Conservation (phyloP, 2,888 invertebrate genomes). For the Linnaemya vulpina region DNA sequence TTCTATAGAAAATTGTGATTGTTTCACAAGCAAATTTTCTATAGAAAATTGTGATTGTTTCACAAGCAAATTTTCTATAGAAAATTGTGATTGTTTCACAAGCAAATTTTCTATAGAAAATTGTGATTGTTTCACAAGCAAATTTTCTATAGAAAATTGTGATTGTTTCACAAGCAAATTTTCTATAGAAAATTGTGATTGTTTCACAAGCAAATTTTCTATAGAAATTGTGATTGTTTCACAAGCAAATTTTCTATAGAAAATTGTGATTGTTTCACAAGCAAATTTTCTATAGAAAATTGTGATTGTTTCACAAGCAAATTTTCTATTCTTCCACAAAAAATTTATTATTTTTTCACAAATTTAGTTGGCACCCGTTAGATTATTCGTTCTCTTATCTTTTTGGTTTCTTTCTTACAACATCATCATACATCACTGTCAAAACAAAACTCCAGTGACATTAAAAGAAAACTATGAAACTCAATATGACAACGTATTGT, state of each 20-base stretch:
- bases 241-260: not conserved
- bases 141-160: not conserved
- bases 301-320: too few species aligned
- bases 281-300: too few species aligned
- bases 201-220: too few species aligned
- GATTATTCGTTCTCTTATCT: not conserved
- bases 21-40: not conserved
- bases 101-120: too few species aligned
- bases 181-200: too few species aligned
- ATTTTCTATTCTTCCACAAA: too few species aligned
- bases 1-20: not conserved
- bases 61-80: not conserved
- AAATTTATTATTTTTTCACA: not conserved
- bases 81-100: not conserved
- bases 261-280: not conserved
- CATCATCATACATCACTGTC: constrained; percentile 72
- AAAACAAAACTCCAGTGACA: constrained; percentile 66
- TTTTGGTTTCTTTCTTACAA: constrained; percentile 11
- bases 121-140: too few species aligned
- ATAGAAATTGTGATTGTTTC: too few species aligned
- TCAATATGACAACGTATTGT: constrained; percentile 17
- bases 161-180: not conserved
- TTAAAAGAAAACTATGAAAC: constrained; percentile 35
- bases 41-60: too few species aligned
- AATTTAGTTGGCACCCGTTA: constrained; percentile 20